Percentiles rank a stretch among this genome's conserved stretches.
These are phyloP conservation scores for Drosophila neotestacea DNA, from an alignment of 2,888 invertebrate genomes.

Conservation along the genomic window DNA sequence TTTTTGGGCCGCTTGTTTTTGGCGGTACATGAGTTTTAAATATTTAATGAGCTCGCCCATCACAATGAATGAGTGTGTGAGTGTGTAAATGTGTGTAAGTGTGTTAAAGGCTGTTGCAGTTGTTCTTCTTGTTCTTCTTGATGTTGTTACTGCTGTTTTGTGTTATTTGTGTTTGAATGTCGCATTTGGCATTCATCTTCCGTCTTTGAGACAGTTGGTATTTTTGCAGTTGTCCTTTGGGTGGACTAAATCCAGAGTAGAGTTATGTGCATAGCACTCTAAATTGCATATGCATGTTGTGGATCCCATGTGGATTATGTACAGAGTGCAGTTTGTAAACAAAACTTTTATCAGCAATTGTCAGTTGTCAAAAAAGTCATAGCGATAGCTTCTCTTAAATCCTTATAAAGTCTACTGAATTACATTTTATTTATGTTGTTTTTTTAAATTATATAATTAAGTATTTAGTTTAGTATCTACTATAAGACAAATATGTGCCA, in stretches of 20 bases:
- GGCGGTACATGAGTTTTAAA: slow-evolving; percentile 61
- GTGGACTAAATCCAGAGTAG: slow-evolving; percentile 2
- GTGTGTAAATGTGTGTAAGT: slow-evolving; percentile 15
- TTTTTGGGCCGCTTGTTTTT: slow-evolving; percentile 39
- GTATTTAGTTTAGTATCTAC: too few relatives aligned
- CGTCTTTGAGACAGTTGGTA: slow-evolving; percentile 36
- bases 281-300: slow-evolving; percentile 29
- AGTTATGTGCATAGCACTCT: slow-evolving; percentile 6
- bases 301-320: slow-evolving; percentile 10
- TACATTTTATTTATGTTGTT: too few relatives aligned
- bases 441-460: too few relatives aligned
- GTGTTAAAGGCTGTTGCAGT: slow-evolving; percentile 58
- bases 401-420: too few relatives aligned
- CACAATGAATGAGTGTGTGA: slow-evolving; percentile 7
- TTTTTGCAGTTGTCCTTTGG: slow-evolving; percentile 47
- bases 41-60: slow-evolving; percentile 60
- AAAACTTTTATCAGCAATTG: slow-evolving; percentile 22
- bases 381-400: too few relatives aligned
- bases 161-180: slow-evolving; percentile 23
- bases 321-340: slow-evolving; percentile 15
- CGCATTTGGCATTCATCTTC: slow-evolving; percentile 50
- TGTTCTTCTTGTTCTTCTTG: slow-evolving; percentile 17
- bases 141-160: slow-evolving; percentile 19
- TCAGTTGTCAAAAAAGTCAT: slow-evolving; percentile 9
- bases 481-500: too few relatives aligned